A percentile compares a stretch with the other conserved stretches of the same genome.
These are phyloP conservation scores for Latrodectus geometricus DNA, from an alignment of 1,140 invertebrate genomes.

Conservation along the genomic window DNA sequence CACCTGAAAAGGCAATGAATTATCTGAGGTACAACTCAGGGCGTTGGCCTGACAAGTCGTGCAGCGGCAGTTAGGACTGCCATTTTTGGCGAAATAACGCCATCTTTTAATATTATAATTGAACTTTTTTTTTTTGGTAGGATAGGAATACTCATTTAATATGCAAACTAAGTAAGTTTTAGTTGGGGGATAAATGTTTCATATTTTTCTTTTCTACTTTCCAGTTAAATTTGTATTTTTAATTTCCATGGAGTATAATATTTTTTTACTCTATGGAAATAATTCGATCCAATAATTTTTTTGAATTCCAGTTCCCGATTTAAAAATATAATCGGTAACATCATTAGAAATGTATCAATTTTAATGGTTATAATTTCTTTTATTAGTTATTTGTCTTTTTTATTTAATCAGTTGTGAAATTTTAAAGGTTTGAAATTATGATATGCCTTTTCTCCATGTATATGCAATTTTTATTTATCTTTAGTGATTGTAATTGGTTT, in stretches of 20 bases:
- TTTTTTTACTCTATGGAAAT: not conserved
- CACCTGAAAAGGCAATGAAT: conserved; percentile 21
- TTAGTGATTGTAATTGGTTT: no score
- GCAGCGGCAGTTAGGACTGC: not conserved
- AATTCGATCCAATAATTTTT: not conserved
- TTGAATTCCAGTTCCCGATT: not conserved
- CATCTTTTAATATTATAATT: not conserved
- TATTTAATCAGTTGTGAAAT: not conserved
- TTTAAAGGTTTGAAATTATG: not conserved
- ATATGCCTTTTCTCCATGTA: no score
- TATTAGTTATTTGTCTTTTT: no score
- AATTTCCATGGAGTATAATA: no score
- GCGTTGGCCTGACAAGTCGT: conserved; percentile 37
- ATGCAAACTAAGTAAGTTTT: not conserved
- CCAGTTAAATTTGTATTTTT: not conserved
- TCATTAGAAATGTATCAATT: no score
- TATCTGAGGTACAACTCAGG: conserved; percentile 36
- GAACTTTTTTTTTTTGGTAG: not conserved
- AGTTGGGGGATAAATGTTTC: not conserved
- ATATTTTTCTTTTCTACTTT: not conserved
- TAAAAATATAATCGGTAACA: no score
- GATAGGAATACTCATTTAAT: not conserved
- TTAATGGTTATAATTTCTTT: no score
- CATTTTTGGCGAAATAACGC: conserved; percentile 36
- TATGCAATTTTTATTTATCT: no score